phyloP scores from a whole-genome alignment of 2,797 vertebrate genomes.

The Otus scops region DNA sequence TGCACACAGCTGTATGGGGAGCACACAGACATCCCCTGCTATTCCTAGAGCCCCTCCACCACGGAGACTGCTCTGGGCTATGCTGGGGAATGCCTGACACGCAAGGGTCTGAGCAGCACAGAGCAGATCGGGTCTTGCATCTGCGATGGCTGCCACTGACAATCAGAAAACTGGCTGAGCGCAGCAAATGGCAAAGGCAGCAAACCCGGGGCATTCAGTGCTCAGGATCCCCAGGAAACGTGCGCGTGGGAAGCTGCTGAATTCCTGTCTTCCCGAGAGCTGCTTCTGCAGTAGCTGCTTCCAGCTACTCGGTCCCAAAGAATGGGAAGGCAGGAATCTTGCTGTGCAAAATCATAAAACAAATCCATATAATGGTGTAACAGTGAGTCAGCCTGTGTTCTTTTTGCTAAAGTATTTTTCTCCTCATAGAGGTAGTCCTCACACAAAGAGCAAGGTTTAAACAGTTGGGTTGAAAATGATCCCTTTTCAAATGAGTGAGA shows the following conservation, averaged over 20 bases:
- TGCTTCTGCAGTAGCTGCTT: background rate
- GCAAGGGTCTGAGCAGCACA: background rate
- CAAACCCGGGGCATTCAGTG: accelerated
- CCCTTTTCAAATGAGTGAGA: background rate
- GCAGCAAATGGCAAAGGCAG: background rate
- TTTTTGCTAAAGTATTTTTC: background rate
- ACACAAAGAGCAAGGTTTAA: background rate
- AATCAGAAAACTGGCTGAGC: accelerated
- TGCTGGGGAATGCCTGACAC: background rate
- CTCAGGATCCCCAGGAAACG: accelerated
- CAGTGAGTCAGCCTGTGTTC: background rate
- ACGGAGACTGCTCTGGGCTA: accelerated
- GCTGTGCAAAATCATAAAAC: background rate
- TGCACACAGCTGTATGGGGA: accelerated
- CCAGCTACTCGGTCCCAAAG: background rate
- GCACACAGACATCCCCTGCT: background rate
- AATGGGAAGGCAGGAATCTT: background rate
- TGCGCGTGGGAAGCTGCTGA: background rate
- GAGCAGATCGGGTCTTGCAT: background rate
- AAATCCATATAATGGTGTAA: accelerated
- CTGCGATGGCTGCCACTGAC: accelerated
- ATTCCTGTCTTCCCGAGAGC: background rate
- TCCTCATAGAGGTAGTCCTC: background rate
- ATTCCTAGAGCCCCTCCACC: background rate
- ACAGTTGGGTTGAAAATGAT: background rate